phyloP scores from a whole-genome alignment of 2,888 invertebrate species.

The Rhyacophila evoluta region DNA sequence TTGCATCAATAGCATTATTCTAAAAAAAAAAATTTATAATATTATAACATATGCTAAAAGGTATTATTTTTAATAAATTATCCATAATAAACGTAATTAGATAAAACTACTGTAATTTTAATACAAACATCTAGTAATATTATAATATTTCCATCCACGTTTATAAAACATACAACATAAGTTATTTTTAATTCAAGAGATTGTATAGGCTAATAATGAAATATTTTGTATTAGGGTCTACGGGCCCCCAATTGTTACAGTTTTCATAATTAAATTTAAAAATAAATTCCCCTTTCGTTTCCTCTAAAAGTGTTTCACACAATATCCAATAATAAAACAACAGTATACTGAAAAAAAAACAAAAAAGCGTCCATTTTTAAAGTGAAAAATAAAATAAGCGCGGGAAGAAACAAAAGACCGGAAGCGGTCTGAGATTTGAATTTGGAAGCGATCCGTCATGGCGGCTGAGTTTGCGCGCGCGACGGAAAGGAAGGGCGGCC shows the following conservation, averaged over 20 bases:
- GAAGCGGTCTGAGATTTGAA: constrained; percentile 51
- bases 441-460: constrained; percentile 49
- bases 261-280: constrained; percentile 17
- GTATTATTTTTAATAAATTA: too few relatives aligned
- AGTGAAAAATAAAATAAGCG: constrained; percentile 35
- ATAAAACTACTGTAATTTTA: too few relatives aligned
- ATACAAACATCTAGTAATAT: too few relatives aligned
- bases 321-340: constrained; percentile 15
- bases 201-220: too few relatives aligned
- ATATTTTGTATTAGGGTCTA: too few relatives aligned
- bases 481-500: constrained; percentile 42
- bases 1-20: too few relatives aligned
- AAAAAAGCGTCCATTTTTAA: constrained; percentile 1
- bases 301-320: constrained; percentile 13
- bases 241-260: background rate
- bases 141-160: too few relatives aligned
- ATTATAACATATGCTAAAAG: too few relatives aligned
- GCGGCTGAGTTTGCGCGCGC: constrained; percentile 31
- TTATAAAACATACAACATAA: too few relatives aligned
- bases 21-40: too few relatives aligned
- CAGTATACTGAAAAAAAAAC: constrained; percentile 6
- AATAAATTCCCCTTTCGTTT: constrained; percentile 19
- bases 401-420: constrained; percentile 45
- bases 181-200: too few relatives aligned
- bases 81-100: too few relatives aligned